Evolutionary conservation across 2,888 invertebrate species (phyloP), one percentile per base, ranked within the genome.

Genomic region (Melinopterus prodromus): DNA sequence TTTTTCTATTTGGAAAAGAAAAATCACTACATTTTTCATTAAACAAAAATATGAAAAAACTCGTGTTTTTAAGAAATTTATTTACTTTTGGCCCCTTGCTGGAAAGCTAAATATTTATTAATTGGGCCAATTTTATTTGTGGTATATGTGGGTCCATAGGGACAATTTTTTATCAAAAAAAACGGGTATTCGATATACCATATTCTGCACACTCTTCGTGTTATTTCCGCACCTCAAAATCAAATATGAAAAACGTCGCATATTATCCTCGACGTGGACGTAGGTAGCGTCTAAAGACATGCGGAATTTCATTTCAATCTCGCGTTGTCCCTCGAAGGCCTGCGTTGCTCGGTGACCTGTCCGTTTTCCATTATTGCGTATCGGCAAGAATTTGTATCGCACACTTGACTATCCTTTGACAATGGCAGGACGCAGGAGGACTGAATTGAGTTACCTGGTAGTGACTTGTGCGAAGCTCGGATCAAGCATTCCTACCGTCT

Each of bases 321-420:
- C 77, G 26, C 7, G 53, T 53, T 77, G 82, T 81, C 83, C 80
- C 82, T 82, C 75, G 70, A 80, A 80, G 77, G 78, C 79, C 77
- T 69, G 79, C 75, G 82, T 83, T 79, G 83, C 83, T 81, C 79
- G 78, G 83, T 71, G 79, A 83, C 53, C 53, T 12, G 53, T 53
- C 53, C 53, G 53, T 12, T 53, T 53, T 53, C 53, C 83, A 77
- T 69, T 72, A 77, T 82, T 79, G 79, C 81, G 71, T 78, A 76
- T 82, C 69, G 69, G 80, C 79, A 81, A 79, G 74, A 79, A 81
- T 80, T 71, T 79, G 75, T 79, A 70, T 35, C 38, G 38, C 76
- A 79, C 78, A 75, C 82, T 83, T 81, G 81, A 82, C 82, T 79
- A 82, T 82, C 78, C 81, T 83, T 81, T 83, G 83, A 83, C 83